Conservation (phyloP, 2,113 vertebrate genomes). For the Procavia capensis region DNA sequence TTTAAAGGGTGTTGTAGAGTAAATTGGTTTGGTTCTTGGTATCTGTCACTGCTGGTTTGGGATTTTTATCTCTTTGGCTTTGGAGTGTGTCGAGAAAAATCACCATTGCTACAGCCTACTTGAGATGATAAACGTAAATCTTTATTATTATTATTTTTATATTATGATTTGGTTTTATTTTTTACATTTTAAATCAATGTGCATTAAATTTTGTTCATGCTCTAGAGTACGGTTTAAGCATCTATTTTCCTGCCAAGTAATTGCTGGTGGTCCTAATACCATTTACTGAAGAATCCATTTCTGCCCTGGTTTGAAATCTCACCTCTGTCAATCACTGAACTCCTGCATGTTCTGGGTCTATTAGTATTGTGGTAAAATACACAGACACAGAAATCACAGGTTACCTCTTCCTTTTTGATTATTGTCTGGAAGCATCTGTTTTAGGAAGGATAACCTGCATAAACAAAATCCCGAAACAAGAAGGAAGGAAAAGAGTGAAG, state of each 20-base stretch:
- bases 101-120: background rate
- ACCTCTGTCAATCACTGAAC: background rate
- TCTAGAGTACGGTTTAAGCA: background rate
- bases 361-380: constrained; percentile 22
- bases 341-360: background rate
- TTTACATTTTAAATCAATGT: background rate
- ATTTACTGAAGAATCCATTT: background rate
- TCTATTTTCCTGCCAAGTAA: constrained; percentile 5
- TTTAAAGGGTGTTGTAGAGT: background rate
- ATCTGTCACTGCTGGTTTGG: background rate
- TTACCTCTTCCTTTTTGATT: background rate
- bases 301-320: constrained; percentile 1
- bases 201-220: constrained; percentile 16
- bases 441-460: background rate
- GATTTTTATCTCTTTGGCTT: constrained; percentile 36
- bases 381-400: background rate
- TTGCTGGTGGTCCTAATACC: background rate
- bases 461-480: background rate
- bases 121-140: background rate
- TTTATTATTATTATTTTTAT: constrained; percentile 18
- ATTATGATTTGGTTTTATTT: constrained; percentile 40
- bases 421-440: constrained; percentile 1
- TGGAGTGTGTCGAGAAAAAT: background rate
- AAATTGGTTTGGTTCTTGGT: constrained; percentile 16
- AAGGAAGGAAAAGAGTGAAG: background rate